Conservation (phyloP, 1,140 invertebrate genomes). For the Triops cancriformis region DNA sequence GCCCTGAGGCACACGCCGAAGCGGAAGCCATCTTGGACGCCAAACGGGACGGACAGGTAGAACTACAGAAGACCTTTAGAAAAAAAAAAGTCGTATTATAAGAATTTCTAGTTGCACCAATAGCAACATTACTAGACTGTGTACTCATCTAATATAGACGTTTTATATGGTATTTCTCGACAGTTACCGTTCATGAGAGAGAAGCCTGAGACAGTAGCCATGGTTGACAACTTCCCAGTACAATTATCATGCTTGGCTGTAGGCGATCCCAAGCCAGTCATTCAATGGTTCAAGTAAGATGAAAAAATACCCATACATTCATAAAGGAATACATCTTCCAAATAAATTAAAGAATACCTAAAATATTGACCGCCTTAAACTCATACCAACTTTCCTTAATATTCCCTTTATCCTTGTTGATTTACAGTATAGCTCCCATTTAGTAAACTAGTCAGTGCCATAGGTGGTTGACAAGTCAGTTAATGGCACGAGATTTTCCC, state of each 20-base stretch:
- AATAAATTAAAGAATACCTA: too few species aligned
- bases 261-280: slow-evolving; percentile 74
- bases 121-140: slow-evolving; percentile 13
- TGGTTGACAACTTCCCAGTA: slow-evolving; percentile 65
- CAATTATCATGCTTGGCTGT: slow-evolving; percentile 75
- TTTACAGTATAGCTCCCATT: too few species aligned
- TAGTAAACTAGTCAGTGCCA: too few species aligned
- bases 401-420: too few species aligned
- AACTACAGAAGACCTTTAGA: slow-evolving; percentile 58
- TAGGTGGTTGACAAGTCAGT: too few species aligned
- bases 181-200: slow-evolving; percentile 43
- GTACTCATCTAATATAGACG: too few species aligned
- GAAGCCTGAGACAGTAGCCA: slow-evolving; percentile 54
- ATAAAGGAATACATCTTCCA: background rate
- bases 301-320: too few species aligned
- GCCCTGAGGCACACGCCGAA: slow-evolving; percentile 48
- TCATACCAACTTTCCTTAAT: too few species aligned
- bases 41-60: slow-evolving; percentile 58
- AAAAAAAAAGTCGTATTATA: slow-evolving; percentile 65
- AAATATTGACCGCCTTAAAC: too few species aligned
- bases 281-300: slow-evolving; percentile 86
- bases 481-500: too few species aligned
- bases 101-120: slow-evolving; percentile 22
- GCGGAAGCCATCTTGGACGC: slow-evolving; percentile 71
- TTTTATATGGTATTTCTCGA: background rate